Evolutionary conservation across 2,888 invertebrate genomes (phyloP), one percentile per base, ranked within the genome.

Genomic region (Hedya salicella): DNA sequence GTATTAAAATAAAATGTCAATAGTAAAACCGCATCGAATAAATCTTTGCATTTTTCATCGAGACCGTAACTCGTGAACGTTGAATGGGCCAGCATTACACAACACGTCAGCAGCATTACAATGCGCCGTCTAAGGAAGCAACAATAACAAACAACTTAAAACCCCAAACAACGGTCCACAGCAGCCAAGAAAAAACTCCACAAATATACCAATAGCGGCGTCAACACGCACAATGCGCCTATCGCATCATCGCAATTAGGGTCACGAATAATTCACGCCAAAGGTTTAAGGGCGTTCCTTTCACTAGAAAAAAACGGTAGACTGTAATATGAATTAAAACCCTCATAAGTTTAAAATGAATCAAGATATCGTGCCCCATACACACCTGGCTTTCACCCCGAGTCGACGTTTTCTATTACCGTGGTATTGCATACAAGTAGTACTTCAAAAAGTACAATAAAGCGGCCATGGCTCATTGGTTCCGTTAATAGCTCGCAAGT

Each of bases 201-300:
- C 83, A 89, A 86, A 86, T 81, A 85, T 81, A 82, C 82, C 86
- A 87, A 89, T 88, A 87, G 81, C 77, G 80, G 75, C 86, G 87
- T 89, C 89, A 89, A 88, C 77, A 82, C 69, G 72, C 73, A 91
- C 89, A 91, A 91, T 86, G 74, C 84, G 69, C 44, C n/a, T 91
- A 91, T 91, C 91, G 79, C 88, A 88, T 89, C 91, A 92, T 91
- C 91, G 80, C 89, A 91, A 91, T 91, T 89, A 90, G 91, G 91
- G 91, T 90, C 86, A 88, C 81, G 82, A 85, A 90, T 91, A 91
- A 91, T 90, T 89, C 89, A 88, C 87, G 88, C 80, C 79, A 85
- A 88, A 85, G 83, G 87, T 87, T 85, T 85, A 84, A 87, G 84
- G 88, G 89, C 83, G 87, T 81, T 83, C 77, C 82, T 83, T 83